These are phyloP conservation scores for Euplexia lucipara DNA, from an alignment of 2,888 invertebrate species.

Conservation along the genomic window DNA sequence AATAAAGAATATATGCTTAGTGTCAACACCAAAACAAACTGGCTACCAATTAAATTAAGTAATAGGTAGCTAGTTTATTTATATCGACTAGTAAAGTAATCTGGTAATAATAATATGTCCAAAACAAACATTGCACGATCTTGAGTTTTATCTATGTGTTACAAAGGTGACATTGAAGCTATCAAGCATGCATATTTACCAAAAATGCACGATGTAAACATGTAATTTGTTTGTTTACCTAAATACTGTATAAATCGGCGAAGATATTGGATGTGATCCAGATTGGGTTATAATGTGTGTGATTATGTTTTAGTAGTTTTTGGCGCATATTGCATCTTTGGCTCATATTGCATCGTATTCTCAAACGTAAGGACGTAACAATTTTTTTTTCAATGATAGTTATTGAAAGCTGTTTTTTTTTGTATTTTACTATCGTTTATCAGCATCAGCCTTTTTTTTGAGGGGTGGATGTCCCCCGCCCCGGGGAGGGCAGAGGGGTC, in stretches of 20 bases:
- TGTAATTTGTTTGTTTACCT: constrained; percentile 1
- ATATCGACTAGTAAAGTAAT: not conserved
- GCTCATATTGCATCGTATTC: no score
- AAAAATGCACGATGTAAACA: constrained; percentile 27
- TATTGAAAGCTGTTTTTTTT: no score
- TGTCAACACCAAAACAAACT: no score
- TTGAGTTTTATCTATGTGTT: constrained; percentile 47
- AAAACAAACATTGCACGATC: constrained; percentile 31
- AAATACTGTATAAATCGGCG: constrained; percentile 7
- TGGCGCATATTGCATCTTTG: not conserved
- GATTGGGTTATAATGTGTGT: not conserved
- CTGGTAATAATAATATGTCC: constrained; percentile 1
- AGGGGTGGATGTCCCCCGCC: no score
- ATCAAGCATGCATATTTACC: constrained; percentile 20
- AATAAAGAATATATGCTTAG: no score
- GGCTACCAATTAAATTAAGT: no score
- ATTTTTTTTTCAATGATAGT: no score
- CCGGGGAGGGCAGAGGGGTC: no score
- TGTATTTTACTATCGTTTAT: no score
- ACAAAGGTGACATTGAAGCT: constrained; percentile 46
- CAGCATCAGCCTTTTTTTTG: no score
- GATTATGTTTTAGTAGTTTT: not conserved
- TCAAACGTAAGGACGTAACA: no score
- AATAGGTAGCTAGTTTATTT: no score
- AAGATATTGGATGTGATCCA: not conserved